phyloP scores from a whole-genome alignment of 2,797 vertebrate genomes.

The Hoplostethus atlanticus region DNA sequence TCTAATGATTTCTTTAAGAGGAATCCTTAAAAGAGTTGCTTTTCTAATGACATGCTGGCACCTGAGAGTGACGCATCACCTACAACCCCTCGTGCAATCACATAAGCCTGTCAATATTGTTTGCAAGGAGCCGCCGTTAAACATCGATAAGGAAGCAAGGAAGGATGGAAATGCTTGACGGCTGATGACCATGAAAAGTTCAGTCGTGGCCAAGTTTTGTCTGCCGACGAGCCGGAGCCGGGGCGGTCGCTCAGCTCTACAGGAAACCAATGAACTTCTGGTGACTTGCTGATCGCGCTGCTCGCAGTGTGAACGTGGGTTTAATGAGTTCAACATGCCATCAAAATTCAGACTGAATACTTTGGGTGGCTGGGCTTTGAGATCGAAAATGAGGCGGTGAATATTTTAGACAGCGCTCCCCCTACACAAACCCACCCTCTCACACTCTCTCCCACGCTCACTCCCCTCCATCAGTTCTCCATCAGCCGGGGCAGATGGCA shows the following conservation, averaged over 20 bases:
- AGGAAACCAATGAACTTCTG: too few relatives aligned
- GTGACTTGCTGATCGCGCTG: too few relatives aligned
- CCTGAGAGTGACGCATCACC: too few relatives aligned
- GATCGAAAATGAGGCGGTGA: conserved; percentile 10
- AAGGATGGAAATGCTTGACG: too few relatives aligned
- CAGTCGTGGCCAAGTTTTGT: too few relatives aligned
- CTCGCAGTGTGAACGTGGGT: too few relatives aligned
- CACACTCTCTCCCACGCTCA: conserved; percentile 3
- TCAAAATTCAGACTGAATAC: conserved; percentile 5
- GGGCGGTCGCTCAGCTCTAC: too few relatives aligned
- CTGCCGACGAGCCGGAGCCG: too few relatives aligned
- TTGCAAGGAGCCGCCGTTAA: background rate
- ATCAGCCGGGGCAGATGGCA: background rate
- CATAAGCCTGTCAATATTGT: background rate
- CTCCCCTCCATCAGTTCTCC: background rate
- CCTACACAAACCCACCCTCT: conserved; percentile 1
- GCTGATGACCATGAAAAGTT: too few relatives aligned
- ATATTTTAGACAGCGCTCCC: conserved; percentile 22
- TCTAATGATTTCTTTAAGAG: conserved; percentile 31
- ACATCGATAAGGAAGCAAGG: too few relatives aligned
- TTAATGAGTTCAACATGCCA: conserved; percentile 3
- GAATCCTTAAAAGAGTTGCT: conserved; percentile 17
- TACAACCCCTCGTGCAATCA: background rate
- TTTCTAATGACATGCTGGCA: background rate
- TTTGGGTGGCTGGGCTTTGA: background rate